A percentile compares a stretch with the other conserved stretches of the same genome.
Evolutionary conservation across 2,888 invertebrate species (phyloP).

Genomic region (Drepana falcataria): DNA sequence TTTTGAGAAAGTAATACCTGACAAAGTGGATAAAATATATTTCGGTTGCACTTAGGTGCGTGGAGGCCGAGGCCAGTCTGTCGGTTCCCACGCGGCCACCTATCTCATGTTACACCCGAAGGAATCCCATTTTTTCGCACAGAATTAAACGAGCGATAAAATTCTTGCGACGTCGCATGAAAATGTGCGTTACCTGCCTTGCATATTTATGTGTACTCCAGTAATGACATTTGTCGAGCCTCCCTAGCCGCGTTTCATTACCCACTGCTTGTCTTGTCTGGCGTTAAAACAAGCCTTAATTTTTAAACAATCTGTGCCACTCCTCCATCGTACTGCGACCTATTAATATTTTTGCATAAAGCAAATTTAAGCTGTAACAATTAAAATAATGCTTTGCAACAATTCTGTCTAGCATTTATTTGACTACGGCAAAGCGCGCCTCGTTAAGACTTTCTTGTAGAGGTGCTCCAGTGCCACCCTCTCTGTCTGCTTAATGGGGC

Average conservation of each 20-base stretch:
- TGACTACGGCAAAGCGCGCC: slow-evolving; percentile 35
- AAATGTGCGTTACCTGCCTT: slow-evolving; percentile 79
- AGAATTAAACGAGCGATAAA: slow-evolving; percentile 78
- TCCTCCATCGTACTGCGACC: slow-evolving; percentile 55
- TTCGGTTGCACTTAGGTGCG: slow-evolving; percentile 70
- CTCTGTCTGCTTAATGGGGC: slow-evolving; percentile 31
- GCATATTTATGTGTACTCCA: slow-evolving; percentile 75
- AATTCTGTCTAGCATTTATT: slow-evolving; percentile 34
- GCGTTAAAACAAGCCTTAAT: slow-evolving; percentile 56
- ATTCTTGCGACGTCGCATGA: slow-evolving; percentile 78
- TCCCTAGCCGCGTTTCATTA: slow-evolving; percentile 64
- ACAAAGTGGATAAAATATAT: slow-evolving; percentile 65
- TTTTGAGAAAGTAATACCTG: slow-evolving; percentile 72
- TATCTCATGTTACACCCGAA: slow-evolving; percentile 67
- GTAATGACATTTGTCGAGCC: slow-evolving; percentile 76
- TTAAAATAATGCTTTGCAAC: slow-evolving; percentile 41
- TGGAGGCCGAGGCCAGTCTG: slow-evolving; percentile 51
- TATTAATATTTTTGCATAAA: slow-evolving; percentile 53
- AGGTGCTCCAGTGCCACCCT: slow-evolving; percentile 25
- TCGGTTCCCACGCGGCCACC: slow-evolving; percentile 69
- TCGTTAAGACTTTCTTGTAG: slow-evolving; percentile 41
- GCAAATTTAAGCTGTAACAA: slow-evolving; percentile 48
- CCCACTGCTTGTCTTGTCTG: slow-evolving; percentile 44
- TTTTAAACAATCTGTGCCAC: slow-evolving; percentile 66
- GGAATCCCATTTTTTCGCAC: slow-evolving; percentile 71